Conservation (phyloP, 2,888 invertebrate species). For the Eupithecia abbreviata region DNA sequence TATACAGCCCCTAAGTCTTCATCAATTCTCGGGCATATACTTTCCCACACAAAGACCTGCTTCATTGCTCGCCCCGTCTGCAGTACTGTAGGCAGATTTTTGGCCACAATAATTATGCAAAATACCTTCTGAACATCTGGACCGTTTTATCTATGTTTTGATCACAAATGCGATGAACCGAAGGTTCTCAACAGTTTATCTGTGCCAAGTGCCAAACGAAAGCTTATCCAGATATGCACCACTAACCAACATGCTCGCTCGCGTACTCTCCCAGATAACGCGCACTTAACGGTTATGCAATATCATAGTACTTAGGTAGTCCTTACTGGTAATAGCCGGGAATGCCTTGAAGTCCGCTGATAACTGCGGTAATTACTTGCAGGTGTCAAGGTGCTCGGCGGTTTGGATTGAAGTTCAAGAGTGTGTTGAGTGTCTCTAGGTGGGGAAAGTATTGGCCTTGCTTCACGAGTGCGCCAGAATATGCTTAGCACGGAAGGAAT, state of each 20-base stretch:
- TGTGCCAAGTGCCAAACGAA: neutral
- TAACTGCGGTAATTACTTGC: conserved; percentile 40
- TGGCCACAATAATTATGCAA: neutral
- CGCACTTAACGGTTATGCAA: conserved; percentile 47
- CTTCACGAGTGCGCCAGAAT: neutral
- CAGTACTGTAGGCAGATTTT: neutral
- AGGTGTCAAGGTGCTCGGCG: conserved; percentile 39
- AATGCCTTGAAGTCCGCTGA: conserved; percentile 46
- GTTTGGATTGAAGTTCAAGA: conserved; percentile 10
- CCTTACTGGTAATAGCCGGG: conserved; percentile 48
- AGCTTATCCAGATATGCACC: conserved; percentile 31
- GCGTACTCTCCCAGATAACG: conserved; percentile 36
- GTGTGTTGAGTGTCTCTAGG: neutral
- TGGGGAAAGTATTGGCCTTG: neutral
- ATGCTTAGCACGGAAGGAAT: neutral
- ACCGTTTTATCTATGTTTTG: neutral
- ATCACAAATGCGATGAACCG: neutral
- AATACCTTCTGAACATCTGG: neutral
- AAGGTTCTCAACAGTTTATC: neutral
- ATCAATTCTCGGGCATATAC: neutral
- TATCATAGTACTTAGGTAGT: conserved; percentile 49
- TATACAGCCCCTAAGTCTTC: neutral
- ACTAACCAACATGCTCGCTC: conserved; percentile 48
- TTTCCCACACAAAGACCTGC: neutral
- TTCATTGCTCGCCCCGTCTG: neutral